phyloP scores from a whole-genome alignment of 2,797 vertebrate species.

The Emys orbicularis region DNA sequence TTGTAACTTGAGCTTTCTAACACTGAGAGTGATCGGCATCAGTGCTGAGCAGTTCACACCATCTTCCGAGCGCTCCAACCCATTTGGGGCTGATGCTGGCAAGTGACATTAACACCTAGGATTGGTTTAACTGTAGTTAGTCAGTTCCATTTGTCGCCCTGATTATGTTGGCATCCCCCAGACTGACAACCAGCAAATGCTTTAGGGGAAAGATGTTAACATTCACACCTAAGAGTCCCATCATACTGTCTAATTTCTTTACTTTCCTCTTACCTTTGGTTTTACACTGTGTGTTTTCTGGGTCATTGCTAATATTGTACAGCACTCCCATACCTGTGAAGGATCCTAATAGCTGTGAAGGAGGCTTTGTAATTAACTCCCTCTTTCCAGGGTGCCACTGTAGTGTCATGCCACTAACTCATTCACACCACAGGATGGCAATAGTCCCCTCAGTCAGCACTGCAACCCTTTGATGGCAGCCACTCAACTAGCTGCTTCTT shows the following conservation, averaged over 20 bases:
- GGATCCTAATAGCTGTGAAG: not conserved
- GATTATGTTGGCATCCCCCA: not conserved
- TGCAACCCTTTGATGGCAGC: not conserved
- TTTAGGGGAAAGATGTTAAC: not conserved
- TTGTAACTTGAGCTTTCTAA: not conserved
- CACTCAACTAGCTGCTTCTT: not conserved
- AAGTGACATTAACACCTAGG: slow-evolving; percentile 6
- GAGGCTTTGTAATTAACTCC: not conserved
- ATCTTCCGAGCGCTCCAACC: not conserved
- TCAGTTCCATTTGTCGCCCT: slow-evolving; percentile 29
- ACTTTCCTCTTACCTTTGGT: not conserved
- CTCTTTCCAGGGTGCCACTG: not conserved
- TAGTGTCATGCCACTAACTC: not conserved
- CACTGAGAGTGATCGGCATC: not conserved
- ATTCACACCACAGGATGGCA: not conserved
- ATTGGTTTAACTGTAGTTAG: not conserved
- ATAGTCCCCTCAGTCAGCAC: not conserved
- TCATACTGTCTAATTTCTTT: not conserved
- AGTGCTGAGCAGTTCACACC: not conserved
- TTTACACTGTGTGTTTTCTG: not conserved
- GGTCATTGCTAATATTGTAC: not conserved
- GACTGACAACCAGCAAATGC: slow-evolving; percentile 4
- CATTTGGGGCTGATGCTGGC: not conserved
- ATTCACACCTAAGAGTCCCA: not conserved
- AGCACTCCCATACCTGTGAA: too few species aligned